Conservation (phyloP, 2,113 vertebrate genomes). For the Desmodus rotundus region DNA sequence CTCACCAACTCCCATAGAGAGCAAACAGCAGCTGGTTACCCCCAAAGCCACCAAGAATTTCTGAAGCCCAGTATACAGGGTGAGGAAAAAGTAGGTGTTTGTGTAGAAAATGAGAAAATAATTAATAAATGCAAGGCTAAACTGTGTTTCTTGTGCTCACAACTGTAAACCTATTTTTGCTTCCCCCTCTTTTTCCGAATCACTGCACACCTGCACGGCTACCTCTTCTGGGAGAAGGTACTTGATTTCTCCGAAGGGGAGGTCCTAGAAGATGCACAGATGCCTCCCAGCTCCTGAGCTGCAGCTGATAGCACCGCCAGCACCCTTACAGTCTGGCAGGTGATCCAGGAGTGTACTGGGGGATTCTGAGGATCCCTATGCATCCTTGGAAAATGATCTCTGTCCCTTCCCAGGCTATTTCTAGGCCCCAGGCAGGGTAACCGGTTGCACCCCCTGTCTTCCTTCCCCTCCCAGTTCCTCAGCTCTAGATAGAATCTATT, state of each 20-base stretch:
- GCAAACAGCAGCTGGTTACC: background rate
- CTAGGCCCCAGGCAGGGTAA: background rate
- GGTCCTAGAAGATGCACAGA: background rate
- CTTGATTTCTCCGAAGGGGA: background rate
- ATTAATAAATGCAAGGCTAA: background rate
- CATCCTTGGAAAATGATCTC: background rate
- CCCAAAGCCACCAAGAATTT: slow-evolving; percentile 1
- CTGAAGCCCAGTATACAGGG: background rate
- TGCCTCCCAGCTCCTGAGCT: background rate
- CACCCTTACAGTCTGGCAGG: background rate
- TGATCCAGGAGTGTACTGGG: background rate
- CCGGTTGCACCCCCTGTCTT: background rate
- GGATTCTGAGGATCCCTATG: background rate
- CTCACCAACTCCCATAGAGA: background rate
- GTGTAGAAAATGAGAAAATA: too few relatives aligned
- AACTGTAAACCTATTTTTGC: background rate
- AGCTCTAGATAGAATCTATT: background rate
- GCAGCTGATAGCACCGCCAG: background rate
- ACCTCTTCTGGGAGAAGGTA: background rate
- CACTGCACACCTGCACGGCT: background rate
- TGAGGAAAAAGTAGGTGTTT: background rate
- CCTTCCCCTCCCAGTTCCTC: background rate
- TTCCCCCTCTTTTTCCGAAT: background rate
- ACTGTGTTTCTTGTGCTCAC: background rate
- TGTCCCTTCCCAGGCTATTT: background rate